Base-by-base conservation (phyloP, 2,888 invertebrate species). In the Eristalis arbustorum region DNA sequence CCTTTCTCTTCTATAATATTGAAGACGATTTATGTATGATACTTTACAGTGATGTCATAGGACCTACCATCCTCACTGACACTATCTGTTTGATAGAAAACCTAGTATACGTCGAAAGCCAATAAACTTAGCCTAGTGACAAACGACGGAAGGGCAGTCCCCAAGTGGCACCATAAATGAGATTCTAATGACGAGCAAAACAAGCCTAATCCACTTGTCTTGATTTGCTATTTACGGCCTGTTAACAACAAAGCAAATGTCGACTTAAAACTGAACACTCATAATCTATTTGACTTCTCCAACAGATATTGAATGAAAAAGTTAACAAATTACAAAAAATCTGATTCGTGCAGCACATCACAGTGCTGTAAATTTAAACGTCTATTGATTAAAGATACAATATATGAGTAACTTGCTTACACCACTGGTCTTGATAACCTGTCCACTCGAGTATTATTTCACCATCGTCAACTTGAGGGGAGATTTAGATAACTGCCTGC, bases 401-500 rank as follows among this genome's bases (percentile, higher is more conserved):
- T 14, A 31, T 61, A 11, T 49, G 62, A 57, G 23, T 42, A 42
- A 61, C 59, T 49, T 23, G 8, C 28, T 76, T 73, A 49, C 59
- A 81, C 59, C 34, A 11, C 49, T 31, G 71, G 62, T 31, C 67
- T 64, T 28, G 40, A 79, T 84, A 85, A 68, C 63, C 23, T 13
- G 25, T 25, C 73, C 61, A 49, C 56, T 81, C 23, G 34, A 81
- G 61, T 23, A 62, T 61, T 49, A 68, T 74, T 68, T 23, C 57
- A 63, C 68, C 73, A 77, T 64, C 68, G 42, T 18, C 84, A 79
- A 72, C 66, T 73, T 64, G 22, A 34, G 14, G 25, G 23, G 72
- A 66, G 85, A 76, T 81, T 81, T 66, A 74, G 85, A 85, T 85
- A 85, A 85, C 76, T 3, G 57, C 4, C 40, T 85, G 81, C 85